Conservation (phyloP, 2,888 invertebrate genomes). For the Margaritifera margaritifera region DNA sequence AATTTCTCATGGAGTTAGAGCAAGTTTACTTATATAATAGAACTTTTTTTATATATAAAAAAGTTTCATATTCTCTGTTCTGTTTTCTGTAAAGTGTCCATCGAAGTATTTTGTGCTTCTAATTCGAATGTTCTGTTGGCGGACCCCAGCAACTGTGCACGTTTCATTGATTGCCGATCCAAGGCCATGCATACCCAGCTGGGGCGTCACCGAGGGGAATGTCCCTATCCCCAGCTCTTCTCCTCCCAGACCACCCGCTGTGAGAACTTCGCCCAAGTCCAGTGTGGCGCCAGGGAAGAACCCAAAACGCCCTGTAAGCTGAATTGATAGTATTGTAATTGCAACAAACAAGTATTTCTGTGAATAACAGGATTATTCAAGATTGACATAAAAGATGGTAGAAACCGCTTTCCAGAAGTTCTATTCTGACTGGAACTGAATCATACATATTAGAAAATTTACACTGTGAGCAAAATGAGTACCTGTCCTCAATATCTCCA, state of each 20-base stretch:
- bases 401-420: too few relatives aligned
- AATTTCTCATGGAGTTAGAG: too few relatives aligned
- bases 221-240: slow-evolving; percentile 50
- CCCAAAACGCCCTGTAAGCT: slow-evolving; percentile 54
- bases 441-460: too few relatives aligned
- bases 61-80: neutral
- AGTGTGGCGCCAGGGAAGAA: slow-evolving; percentile 49
- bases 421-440: too few relatives aligned
- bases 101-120: slow-evolving; percentile 45
- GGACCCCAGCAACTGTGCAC: slow-evolving; percentile 52
- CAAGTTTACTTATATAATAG: too few relatives aligned
- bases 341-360: neutral
- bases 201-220: slow-evolving; percentile 41
- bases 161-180: slow-evolving; percentile 46
- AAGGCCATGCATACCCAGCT: slow-evolving; percentile 27
- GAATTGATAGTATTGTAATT: neutral
- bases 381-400: too few relatives aligned
- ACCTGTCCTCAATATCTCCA: too few relatives aligned
- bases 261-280: slow-evolving; percentile 42
- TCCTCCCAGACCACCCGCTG: slow-evolving; percentile 39
- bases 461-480: too few relatives aligned
- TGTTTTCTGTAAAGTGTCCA: slow-evolving; percentile 37
- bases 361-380: neutral
- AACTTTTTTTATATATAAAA: too few relatives aligned
- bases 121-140: slow-evolving; percentile 38